Evolutionary conservation across 2,888 invertebrate genomes (phyloP).

Genomic region (Cephonodes hylas): DNA sequence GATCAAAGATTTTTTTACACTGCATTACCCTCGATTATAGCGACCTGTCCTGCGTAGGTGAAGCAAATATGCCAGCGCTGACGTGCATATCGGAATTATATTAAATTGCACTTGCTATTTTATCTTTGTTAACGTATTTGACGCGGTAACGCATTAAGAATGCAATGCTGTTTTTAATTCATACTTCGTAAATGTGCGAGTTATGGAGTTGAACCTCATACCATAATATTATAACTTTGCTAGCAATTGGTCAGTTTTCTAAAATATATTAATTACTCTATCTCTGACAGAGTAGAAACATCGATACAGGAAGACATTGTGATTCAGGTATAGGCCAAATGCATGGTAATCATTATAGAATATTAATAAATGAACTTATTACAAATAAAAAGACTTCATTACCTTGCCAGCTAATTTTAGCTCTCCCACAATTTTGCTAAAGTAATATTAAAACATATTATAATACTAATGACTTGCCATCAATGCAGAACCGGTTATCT

Average conservation of each 20-base stretch:
- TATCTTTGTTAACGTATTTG: not conserved
- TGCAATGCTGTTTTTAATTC: not conserved
- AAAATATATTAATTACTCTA: too few relatives aligned
- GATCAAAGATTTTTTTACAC: not conserved
- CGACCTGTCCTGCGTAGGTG: not conserved
- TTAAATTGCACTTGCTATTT: not conserved
- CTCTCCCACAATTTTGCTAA: not conserved
- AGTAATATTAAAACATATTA: not conserved
- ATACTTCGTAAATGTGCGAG: too few relatives aligned
- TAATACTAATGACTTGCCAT: not conserved
- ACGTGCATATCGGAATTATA: not conserved
- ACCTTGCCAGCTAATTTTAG: not conserved
- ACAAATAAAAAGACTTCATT: too few relatives aligned
- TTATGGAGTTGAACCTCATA: too few relatives aligned
- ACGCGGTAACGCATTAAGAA: not conserved
- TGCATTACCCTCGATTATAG: not conserved
- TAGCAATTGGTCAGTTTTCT: too few relatives aligned
- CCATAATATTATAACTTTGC: too few relatives aligned
- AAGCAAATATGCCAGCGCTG: too few relatives aligned
- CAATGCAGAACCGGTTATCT: not conserved
- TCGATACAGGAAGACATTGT: too few relatives aligned
- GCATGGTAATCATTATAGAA: too few relatives aligned
- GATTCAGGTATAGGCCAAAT: too few relatives aligned
- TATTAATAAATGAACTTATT: too few relatives aligned
- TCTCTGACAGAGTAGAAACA: too few relatives aligned